phyloP scores from a whole-genome alignment of 2,113 vertebrate species.

The Phocoena phocoena region DNA sequence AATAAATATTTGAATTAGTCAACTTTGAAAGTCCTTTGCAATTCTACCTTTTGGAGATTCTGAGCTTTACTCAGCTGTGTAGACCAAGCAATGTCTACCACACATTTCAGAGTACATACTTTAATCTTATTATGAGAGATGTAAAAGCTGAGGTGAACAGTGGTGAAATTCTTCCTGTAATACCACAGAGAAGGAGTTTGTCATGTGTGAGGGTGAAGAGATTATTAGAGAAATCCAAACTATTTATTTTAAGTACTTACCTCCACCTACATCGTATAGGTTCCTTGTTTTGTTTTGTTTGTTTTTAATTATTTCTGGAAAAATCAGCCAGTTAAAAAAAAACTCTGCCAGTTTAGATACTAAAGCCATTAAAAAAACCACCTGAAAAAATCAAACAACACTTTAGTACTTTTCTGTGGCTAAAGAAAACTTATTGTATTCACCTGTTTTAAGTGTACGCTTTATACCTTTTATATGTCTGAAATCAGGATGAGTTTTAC shows the following conservation, averaged over 20 bases:
- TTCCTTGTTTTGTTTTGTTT: neutral
- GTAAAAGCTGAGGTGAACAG: neutral
- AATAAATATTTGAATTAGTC: neutral
- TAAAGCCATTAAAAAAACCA: neutral
- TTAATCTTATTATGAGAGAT: neutral
- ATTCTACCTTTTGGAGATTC: neutral
- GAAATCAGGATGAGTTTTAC: neutral
- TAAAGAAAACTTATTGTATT: neutral
- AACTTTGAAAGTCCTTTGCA: neutral
- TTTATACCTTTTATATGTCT: neutral
- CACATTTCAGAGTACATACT: neutral
- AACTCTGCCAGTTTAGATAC: neutral
- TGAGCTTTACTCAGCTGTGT: neutral
- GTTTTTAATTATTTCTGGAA: neutral
- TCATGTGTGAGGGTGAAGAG: neutral
- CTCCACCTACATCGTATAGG: neutral
- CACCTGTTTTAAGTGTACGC: neutral
- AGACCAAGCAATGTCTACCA: neutral
- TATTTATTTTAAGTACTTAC: neutral
- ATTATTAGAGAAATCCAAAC: neutral
- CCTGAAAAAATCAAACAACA: neutral
- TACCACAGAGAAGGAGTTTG: neutral
- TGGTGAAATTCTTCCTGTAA: neutral
- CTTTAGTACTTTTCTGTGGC: neutral
- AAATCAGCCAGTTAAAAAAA: neutral